A percentile compares a stretch with the other conserved stretches of the same genome.
Conservation (phyloP, 2,113 vertebrate genomes). For the Bubo scandiacus region DNA sequence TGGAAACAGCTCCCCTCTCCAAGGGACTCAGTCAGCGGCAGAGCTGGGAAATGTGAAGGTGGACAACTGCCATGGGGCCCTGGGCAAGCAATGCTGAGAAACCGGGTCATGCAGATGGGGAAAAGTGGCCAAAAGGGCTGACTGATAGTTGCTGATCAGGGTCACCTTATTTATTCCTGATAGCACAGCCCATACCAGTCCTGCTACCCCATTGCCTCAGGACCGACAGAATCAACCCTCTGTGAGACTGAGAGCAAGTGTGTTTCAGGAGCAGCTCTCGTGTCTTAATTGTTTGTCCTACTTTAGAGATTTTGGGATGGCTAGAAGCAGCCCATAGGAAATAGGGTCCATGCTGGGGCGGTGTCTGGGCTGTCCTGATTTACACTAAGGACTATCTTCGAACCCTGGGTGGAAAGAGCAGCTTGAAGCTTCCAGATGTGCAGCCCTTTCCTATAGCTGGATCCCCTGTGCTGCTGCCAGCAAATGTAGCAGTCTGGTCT, state of each 20-base stretch:
- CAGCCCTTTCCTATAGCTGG: neutral
- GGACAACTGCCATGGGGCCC: neutral
- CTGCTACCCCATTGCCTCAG: fast-evolving
- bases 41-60: neutral
- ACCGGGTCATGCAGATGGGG: neutral
- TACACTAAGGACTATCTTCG: neutral
- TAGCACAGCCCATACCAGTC: neutral
- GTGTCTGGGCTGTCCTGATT: neutral
- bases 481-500: neutral
- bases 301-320: neutral
- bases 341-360: neutral
- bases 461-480: neutral
- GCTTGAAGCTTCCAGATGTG: neutral
- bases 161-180: neutral
- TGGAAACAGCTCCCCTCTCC: neutral
- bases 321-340: neutral
- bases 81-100: neutral
- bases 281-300: constrained; percentile 26
- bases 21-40: neutral
- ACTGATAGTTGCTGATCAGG: neutral
- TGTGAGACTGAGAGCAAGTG: fast-evolving
- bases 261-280: neutral
- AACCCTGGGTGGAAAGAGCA: neutral
- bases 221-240: neutral
- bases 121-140: neutral